phyloP scores from a whole-genome alignment of 23 tunicate genomes.

The Halocynthia roretzi region DNA sequence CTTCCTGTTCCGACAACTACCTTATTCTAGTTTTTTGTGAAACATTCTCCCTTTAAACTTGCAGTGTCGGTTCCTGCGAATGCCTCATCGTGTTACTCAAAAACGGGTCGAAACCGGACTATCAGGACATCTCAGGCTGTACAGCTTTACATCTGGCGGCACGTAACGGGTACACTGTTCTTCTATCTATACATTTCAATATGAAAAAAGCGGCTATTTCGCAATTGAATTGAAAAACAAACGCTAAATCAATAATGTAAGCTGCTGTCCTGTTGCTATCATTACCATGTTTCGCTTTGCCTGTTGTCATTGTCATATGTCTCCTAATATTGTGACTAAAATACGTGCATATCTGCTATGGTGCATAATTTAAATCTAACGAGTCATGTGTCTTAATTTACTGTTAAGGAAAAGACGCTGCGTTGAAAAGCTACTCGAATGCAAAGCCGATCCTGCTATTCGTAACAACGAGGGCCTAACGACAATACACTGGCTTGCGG shows the following conservation, averaged over 20 bases:
- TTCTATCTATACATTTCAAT: not conserved
- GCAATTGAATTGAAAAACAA: not conserved
- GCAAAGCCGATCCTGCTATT: constrained; percentile 66
- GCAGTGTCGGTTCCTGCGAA: constrained; percentile 68
- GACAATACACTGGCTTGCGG: constrained; percentile 88
- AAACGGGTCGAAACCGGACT: constrained; percentile 59
- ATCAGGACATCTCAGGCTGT: constrained; percentile 78
- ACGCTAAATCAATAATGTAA: not conserved
- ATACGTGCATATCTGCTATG: no score
- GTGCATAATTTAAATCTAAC: no score
- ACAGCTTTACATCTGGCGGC: constrained; percentile 83
- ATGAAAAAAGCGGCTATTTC: not conserved
- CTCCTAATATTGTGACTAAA: no score
- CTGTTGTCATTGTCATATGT: no score
- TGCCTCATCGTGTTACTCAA: constrained; percentile 45
- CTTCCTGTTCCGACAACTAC: no score
- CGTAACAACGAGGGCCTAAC: constrained; percentile 80
- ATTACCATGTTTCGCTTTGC: no score
- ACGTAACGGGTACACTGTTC: constrained; percentile 48
- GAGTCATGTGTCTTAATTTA: no score
- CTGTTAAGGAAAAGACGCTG: constrained; percentile 44
- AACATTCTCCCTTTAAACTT: not conserved
- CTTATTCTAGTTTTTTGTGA: not conserved
- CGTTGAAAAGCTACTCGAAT: constrained; percentile 77
- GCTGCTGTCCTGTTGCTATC: no score